Conservation (phyloP, 37 sponge, comb jelly and placozoan genomes). For the Eunapius fragilis region DNA sequence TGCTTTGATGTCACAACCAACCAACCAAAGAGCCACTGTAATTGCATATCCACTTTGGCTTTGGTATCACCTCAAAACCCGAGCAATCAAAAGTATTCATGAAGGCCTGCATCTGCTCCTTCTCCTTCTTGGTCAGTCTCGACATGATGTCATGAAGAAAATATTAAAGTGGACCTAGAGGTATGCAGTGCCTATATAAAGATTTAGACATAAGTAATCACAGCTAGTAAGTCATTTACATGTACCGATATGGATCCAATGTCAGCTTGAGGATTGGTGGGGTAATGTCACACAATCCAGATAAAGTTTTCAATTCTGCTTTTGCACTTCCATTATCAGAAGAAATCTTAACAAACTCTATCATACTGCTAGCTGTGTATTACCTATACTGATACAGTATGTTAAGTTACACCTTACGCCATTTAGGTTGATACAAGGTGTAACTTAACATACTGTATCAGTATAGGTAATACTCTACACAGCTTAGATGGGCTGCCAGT, state of each 20-base stretch:
- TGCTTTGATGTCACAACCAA: conserved; percentile 5
- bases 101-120: conserved; percentile 24
- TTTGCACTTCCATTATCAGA: too few species aligned
- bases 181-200: conserved; percentile 28
- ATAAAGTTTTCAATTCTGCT: too few species aligned
- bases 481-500: conserved; percentile 27
- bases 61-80: conserved; percentile 13
- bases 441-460: neutral
- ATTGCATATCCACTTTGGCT: neutral
- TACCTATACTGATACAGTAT: neutral
- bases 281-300: too few species aligned
- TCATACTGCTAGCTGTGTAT: too few species aligned
- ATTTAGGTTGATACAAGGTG: neutral
- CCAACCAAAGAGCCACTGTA: conserved; percentile 35
- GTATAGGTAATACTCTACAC: conserved; percentile 27
- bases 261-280: too few species aligned
- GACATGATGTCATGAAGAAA: conserved; percentile 18
- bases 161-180: conserved; percentile 47
- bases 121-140: neutral
- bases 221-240: too few species aligned
- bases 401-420: neutral
- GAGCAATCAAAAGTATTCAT: conserved; percentile 36
- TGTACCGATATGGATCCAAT: too few species aligned
- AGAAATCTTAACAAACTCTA: too few species aligned
- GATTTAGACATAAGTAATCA: too few species aligned